These are phyloP conservation scores for Oxygymnocypris stewartii DNA, from an alignment of 2,113 vertebrate species.

Conservation along the genomic window DNA sequence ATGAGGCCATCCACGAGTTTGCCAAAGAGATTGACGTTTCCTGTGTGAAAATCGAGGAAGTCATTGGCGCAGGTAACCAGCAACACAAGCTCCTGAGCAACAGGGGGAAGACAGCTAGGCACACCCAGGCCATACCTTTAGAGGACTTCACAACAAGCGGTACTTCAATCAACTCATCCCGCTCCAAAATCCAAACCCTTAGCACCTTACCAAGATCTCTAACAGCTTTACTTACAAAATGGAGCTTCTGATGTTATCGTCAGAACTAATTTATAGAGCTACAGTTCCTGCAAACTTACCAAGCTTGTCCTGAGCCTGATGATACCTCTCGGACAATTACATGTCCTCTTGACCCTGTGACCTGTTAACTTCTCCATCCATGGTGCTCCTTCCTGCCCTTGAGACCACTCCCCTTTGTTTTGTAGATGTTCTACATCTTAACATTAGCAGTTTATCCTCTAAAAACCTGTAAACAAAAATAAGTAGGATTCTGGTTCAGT, in stretches of 20 bases:
- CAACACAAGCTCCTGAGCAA: conserved; percentile 76
- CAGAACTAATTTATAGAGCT: conserved; percentile 24
- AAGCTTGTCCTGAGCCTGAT: conserved; percentile 45
- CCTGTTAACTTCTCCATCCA: conserved; percentile 50
- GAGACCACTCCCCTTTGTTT: conserved; percentile 28
- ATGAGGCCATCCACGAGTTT: conserved; percentile 95
- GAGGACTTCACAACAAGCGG: conserved; percentile 82
- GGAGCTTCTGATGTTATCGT: conserved; percentile 41
- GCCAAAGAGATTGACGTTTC: conserved; percentile 98
- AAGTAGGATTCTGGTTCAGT: conserved; percentile 8
- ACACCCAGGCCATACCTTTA: conserved; percentile 81
- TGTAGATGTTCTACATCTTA: not conserved
- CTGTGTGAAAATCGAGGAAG: conserved; percentile 99
- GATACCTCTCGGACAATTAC: conserved; percentile 54
- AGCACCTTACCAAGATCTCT: conserved; percentile 10
- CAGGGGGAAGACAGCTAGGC: conserved; percentile 80
- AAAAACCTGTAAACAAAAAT: not conserved
- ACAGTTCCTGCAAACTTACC: conserved; percentile 34
- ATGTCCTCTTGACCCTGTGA: conserved; percentile 41
- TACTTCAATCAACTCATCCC: conserved; percentile 79
- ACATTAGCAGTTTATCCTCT: not conserved
- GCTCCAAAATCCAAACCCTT: conserved; percentile 59
- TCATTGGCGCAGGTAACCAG: conserved; percentile 97
- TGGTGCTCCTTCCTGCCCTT: conserved; percentile 56
- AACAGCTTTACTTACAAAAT: conserved; percentile 52